Base-by-base conservation (phyloP, 2,797 vertebrate genomes). In the Gymnocypris eckloni region DNA sequence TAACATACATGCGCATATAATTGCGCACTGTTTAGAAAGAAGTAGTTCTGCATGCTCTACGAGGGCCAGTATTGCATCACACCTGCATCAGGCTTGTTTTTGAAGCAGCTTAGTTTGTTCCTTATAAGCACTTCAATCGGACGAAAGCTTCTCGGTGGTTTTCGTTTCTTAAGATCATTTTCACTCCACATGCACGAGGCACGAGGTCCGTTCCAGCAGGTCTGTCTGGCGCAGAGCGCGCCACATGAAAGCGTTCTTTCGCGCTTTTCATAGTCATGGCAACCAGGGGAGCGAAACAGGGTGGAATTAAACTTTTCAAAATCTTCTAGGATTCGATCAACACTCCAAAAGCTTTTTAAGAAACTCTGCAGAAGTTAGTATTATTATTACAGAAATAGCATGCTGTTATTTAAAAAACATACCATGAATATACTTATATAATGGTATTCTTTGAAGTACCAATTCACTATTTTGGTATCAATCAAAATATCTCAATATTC, bases 221-320 rank as follows among this genome's bases (percentile, higher is more conserved):
- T 93, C 92, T 93, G 87, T 91, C 92, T 81, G 92, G 93, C 93
- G 92, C 92, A 94, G 92, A 92, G 92, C 92, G 92, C 93, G 75
- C 92, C 93, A 94, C 94, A 94, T 95, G 93, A 95, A 95, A 95
- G 95, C 93, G 94, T 95, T 95, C 94, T 94, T 94, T 94, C 94
- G 94, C 93, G 94, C 92, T 93, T 93, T 94, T 93, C 94, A 94
- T 95, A 91, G 92, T 92, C 93, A 95, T 95, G 94, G 94, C 94
- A 95, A 95, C 94, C 92, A 93, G 94, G 94, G 94, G 94, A 94
- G 92, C 93, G 91, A 92, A 93, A 94, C 92, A 88, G 94, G 94
- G 93, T 90, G 88, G 88, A 87, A 92, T 73, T 48, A 89, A 91
- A 92, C 92, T 90, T 93, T 91, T 25, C 18, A n/a, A 69, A 81